phyloP scores from a whole-genome alignment of 2,888 invertebrate species.

The Torymus aiolomorphi region DNA sequence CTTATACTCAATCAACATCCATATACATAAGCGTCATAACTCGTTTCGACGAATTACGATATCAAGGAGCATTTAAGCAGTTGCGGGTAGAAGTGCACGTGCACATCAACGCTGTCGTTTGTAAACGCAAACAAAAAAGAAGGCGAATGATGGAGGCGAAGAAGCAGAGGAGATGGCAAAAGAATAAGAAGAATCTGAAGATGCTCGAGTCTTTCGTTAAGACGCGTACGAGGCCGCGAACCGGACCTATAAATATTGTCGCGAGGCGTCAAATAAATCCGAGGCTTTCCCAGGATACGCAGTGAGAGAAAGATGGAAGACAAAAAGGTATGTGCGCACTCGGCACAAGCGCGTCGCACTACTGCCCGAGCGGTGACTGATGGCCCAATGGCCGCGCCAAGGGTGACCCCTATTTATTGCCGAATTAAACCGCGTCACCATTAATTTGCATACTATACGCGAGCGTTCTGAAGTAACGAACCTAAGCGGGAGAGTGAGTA shows the following conservation, averaged over 20 bases:
- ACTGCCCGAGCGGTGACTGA: slow-evolving; percentile 67
- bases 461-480: slow-evolving; percentile 1
- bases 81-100: slow-evolving; percentile 25
- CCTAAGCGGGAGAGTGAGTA: too few species aligned
- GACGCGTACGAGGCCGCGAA: slow-evolving; percentile 63
- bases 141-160: not conserved
- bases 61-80: slow-evolving; percentile 54
- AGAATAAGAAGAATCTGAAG: slow-evolving; percentile 8
- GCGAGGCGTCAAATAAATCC: slow-evolving; percentile 75
- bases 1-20: not conserved
- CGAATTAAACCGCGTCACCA: slow-evolving; percentile 76
- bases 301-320: slow-evolving; percentile 60
- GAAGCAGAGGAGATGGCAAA: not conserved
- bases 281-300: slow-evolving; percentile 74
- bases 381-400: slow-evolving; percentile 71
- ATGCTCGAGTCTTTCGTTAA: slow-evolving; percentile 62
- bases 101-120: slow-evolving; percentile 39
- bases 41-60: slow-evolving; percentile 54
- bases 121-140: not conserved
- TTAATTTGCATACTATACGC: slow-evolving; percentile 73
- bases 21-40: slow-evolving; percentile 22
- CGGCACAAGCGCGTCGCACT: too few species aligned
- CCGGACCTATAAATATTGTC: slow-evolving; percentile 75
- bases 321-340: slow-evolving; percentile 16
- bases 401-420: slow-evolving; percentile 76